phyloP scores from a whole-genome alignment of 2,797 vertebrate species.

The Leucoraja ocellata region DNA sequence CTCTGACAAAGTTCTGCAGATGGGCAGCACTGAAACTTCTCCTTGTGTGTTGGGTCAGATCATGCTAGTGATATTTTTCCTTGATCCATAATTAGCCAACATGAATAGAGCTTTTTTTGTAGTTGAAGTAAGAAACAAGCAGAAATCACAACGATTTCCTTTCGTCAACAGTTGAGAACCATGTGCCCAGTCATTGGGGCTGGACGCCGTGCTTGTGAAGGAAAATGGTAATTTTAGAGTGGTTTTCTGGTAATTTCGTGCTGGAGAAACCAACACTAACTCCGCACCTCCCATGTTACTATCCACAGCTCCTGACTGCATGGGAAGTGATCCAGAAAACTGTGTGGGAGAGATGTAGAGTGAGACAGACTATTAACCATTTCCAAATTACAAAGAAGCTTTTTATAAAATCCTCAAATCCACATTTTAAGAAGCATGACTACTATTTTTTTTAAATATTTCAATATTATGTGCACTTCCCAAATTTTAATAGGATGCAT shows the following conservation, averaged over 20 bases:
- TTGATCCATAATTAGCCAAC: constrained; percentile 47
- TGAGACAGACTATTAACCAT: constrained; percentile 11
- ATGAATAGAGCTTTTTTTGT: constrained; percentile 61
- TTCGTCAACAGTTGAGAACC: constrained; percentile 49
- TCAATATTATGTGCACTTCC: background rate
- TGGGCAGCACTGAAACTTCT: constrained; percentile 37
- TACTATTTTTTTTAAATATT: too few species aligned
- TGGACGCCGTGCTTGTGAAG: constrained; percentile 49
- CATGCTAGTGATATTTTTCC: constrained; percentile 49
- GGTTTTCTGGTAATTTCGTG: constrained; percentile 55
- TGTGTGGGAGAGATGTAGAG: background rate
- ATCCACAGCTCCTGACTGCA: constrained; percentile 49
- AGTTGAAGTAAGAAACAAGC: constrained; percentile 46
- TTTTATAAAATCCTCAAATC: background rate
- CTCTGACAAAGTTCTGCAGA: constrained; percentile 25
- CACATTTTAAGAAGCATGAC: background rate
- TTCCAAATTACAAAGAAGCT: background rate
- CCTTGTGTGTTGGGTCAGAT: constrained; percentile 48
- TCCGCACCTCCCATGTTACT: constrained; percentile 44
- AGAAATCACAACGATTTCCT: constrained; percentile 56
- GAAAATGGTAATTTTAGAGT: constrained; percentile 60
- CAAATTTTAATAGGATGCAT: background rate
- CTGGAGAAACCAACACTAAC: constrained; percentile 47
- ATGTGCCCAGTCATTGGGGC: constrained; percentile 48
- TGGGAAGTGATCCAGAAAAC: background rate